A percentile compares a stretch with the other conserved stretches of the same genome.
Conservation (phyloP, 2,888 invertebrate species). For the Rhyacophila evoluta region DNA sequence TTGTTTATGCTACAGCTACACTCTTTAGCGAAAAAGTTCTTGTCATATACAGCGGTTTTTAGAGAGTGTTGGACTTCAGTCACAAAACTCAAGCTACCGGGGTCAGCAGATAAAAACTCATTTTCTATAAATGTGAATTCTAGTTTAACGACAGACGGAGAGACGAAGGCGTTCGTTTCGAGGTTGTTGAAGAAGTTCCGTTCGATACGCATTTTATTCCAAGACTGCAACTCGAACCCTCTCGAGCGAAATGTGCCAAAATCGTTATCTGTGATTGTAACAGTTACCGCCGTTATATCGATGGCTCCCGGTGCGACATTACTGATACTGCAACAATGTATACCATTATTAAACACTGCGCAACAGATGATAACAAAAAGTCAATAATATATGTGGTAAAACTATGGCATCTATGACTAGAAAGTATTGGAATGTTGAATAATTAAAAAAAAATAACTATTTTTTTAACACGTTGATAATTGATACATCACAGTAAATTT, state of each 20-base stretch:
- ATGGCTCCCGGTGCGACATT: slow-evolving; percentile 74
- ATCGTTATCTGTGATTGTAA: slow-evolving; percentile 72
- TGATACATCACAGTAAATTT: too few species aligned
- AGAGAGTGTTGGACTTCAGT: slow-evolving; percentile 57
- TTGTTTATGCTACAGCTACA: slow-evolving; percentile 74
- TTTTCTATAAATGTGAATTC: slow-evolving; percentile 71
- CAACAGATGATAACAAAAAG: neutral
- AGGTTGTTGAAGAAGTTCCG: slow-evolving; percentile 75
- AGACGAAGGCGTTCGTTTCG: slow-evolving; percentile 63
- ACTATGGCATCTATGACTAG: too few species aligned
- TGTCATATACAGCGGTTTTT: slow-evolving; percentile 64
- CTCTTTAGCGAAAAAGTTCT: slow-evolving; percentile 74
- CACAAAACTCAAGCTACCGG: slow-evolving; percentile 72
- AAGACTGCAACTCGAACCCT: slow-evolving; percentile 75
- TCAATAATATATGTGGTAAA: too few species aligned
- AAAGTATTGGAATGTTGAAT: too few species aligned
- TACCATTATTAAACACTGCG: neutral
- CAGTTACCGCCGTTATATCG: slow-evolving; percentile 73
- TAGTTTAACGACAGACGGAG: slow-evolving; percentile 44
- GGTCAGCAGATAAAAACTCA: slow-evolving; percentile 67
- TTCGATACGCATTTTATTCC: slow-evolving; percentile 74
- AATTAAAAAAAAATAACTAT: too few species aligned
- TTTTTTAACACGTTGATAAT: too few species aligned
- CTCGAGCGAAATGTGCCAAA: slow-evolving; percentile 71
- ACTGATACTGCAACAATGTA: slow-evolving; percentile 67